phyloP scores from a whole-genome alignment of 2,797 vertebrate genomes.

The Phalanger gymnotis region DNA sequence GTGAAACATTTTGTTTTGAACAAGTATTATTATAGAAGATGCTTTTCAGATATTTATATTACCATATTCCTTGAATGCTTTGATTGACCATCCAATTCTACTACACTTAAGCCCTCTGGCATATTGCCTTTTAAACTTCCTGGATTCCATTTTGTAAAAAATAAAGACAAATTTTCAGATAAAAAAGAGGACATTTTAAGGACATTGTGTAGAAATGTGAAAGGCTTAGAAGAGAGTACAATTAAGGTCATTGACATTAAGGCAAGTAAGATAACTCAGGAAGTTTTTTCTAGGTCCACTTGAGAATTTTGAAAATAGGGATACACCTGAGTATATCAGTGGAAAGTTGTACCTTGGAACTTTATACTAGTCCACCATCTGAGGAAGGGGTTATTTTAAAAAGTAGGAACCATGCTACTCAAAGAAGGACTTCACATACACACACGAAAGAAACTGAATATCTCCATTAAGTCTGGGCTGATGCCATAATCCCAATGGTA shows the following conservation, averaged over 20 bases:
- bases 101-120: slow-evolving; percentile 83
- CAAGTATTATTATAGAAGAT: slow-evolving; percentile 81
- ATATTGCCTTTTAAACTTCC: slow-evolving; percentile 92
- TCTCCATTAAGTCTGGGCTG: neutral
- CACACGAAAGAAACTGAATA: neutral
- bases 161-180: slow-evolving; percentile 88
- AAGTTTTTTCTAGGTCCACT: neutral
- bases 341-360: neutral
- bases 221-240: neutral
- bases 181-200: neutral
- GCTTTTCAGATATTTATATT: slow-evolving; percentile 90
- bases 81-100: slow-evolving; percentile 87
- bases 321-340: neutral
- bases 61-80: slow-evolving; percentile 88
- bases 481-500: neutral
- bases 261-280: neutral
- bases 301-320: neutral
- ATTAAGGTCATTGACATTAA: neutral
- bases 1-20: slow-evolving; percentile 86
- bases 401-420: neutral
- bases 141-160: slow-evolving; percentile 93
- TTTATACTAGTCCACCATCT: neutral
- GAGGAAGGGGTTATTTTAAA: neutral
- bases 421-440: neutral
- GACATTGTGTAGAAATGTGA: neutral